Percentiles rank a stretch among this genome's conserved stretches.
These are phyloP conservation scores for Bombus waltoni DNA, from an alignment of 1,140 invertebrate species.

Conservation along the genomic window DNA sequence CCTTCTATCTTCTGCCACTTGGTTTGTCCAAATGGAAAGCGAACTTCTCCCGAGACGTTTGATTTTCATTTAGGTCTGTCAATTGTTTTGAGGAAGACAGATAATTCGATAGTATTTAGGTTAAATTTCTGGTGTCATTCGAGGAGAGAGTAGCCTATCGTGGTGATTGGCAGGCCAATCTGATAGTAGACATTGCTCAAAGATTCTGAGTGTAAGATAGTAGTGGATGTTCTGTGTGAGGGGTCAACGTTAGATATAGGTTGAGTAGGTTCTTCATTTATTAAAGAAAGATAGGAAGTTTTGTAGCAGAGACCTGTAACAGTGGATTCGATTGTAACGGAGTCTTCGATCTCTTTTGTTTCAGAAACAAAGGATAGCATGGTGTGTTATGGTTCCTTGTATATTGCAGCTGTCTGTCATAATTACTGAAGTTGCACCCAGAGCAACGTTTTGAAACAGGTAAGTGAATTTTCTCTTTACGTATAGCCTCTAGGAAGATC, in stretches of 20 bases:
- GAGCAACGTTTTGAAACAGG: not conserved
- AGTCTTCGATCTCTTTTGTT: not conserved
- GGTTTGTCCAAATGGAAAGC: too few species aligned
- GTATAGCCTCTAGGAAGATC: not conserved
- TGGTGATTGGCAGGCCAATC: not conserved
- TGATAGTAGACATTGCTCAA: not conserved
- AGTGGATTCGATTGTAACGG: not conserved
- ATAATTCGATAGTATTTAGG: not conserved
- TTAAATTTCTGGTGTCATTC: not conserved
- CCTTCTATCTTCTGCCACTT: too few species aligned
- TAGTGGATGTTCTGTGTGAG: too few species aligned
- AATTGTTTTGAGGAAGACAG: too few species aligned
- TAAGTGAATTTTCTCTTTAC: not conserved
- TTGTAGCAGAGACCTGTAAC: not conserved
- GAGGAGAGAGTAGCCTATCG: not conserved
- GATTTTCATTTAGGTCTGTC: not conserved
- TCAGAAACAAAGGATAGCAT: not conserved
- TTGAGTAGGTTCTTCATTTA: not conserved
- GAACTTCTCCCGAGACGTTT: too few species aligned
- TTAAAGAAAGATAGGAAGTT: not conserved
- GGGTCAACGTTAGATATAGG: not conserved
- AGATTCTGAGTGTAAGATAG: not conserved
- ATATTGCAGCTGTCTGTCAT: not conserved
- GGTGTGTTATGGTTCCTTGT: conserved; percentile 28
- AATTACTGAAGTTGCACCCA: not conserved